Base-by-base conservation (phyloP, 2,113 vertebrate genomes). In the Ifrita kowaldi region DNA sequence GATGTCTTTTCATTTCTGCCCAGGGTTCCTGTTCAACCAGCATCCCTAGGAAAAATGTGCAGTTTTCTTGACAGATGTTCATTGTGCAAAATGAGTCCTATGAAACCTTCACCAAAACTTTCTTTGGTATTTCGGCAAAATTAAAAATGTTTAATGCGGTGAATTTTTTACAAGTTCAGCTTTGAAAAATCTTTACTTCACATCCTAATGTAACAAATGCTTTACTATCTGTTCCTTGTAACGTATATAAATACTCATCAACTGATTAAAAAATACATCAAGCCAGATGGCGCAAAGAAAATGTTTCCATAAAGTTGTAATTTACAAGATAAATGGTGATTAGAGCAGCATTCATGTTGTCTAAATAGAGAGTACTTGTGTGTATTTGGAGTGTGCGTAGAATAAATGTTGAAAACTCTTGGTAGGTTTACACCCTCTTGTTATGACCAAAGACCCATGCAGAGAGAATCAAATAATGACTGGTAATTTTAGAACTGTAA, bases 291-390 rank as follows among this genome's bases (percentile, higher is more conserved):
- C 0, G 14, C 67, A 83, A 89, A 95, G 49, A 53, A 87, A 89
- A 52, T 63, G 37, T 90, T 96, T 89, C 90, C 63, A 62, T 24
- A 33, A 89, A 79, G 59, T 73, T 76, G 60, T 70, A 89, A 96
- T 89, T 93, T 83, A 83, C 52, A 91, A 89, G 68, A 92, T 90
- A 85, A 96, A 91, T 82, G 79, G 84, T 92, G 62, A 94, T 96
- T 91, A 94, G 57, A 75, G 67, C 41, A 78, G 63, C 74, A 84
- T 95, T 89, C 37, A 41, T 63, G 71, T 73, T 95, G 77, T 92
- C 77, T 87, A 91, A 95, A 87, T 93, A 90, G 71, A 78, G 57
- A 78, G 62, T 50, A 42, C 82, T 87, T 42, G 39, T 73, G 64
- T 71, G 89, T 42, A 46, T 78, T 84, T 3, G 3, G 39, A 91